These are phyloP conservation scores for Diploptera punctata DNA, from an alignment of 2,888 invertebrate species.

Conservation along the genomic window DNA sequence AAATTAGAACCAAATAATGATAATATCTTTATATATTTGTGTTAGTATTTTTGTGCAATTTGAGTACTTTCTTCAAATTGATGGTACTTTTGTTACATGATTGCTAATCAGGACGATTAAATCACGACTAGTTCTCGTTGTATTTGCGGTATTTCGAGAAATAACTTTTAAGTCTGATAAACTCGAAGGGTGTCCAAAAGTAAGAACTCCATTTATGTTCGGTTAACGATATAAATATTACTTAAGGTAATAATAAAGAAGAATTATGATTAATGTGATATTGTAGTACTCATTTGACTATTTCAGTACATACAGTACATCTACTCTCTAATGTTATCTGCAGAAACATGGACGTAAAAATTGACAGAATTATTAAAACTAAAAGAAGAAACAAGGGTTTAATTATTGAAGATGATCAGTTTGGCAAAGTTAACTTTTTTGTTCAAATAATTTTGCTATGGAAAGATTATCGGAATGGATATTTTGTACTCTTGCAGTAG, in stretches of 20 bases:
- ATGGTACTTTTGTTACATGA: no score
- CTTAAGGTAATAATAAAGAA: background rate
- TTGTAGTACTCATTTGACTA: background rate
- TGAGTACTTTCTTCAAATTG: no score
- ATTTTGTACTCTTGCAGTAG: no score
- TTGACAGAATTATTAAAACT: background rate
- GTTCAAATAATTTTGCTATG: no score
- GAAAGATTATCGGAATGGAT: no score
- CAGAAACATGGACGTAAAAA: background rate
- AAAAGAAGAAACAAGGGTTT: slow-evolving; percentile 7
- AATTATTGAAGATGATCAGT: background rate
- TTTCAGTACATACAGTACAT: slow-evolving; percentile 3
- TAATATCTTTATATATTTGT: no score
- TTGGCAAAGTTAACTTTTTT: no score
- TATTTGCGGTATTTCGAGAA: background rate
- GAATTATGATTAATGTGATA: background rate
- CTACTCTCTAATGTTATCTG: background rate
- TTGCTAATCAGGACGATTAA: no score
- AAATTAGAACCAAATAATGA: no score
- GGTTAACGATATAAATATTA: background rate
- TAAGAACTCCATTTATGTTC: background rate
- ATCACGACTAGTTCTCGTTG: background rate
- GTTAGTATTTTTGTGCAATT: no score
- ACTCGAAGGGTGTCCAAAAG: background rate
- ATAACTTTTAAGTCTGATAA: slow-evolving; percentile 7